Evolutionary conservation across 2,888 invertebrate genomes (phyloP).

Genomic region (Drosophila algonquin): DNA sequence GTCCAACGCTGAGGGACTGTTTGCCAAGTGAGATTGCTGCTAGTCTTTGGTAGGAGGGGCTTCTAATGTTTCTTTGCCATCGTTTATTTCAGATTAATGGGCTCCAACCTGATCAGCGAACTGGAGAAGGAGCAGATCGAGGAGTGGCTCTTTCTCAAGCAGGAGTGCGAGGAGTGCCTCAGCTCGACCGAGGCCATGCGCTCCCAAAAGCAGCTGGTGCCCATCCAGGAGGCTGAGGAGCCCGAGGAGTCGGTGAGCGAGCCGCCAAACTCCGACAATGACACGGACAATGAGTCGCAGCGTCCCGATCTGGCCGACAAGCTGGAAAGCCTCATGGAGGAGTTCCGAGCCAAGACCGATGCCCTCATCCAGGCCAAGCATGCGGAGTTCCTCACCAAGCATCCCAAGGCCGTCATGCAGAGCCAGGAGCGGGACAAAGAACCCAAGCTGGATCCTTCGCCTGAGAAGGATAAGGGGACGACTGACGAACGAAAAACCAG

Average conservation of each 20-base stretch:
- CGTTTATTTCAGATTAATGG: conserved; percentile 84
- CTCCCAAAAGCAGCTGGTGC: conserved; percentile 81
- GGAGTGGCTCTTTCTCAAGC: conserved; percentile 93
- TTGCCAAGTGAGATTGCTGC: conserved; percentile 85
- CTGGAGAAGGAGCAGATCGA: conserved; percentile 90
- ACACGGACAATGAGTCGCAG: conserved; percentile 85
- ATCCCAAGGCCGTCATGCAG: conserved; percentile 83
- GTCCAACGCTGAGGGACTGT: conserved; percentile 93
- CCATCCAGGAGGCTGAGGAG: conserved; percentile 86
- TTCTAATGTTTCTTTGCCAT: not conserved
- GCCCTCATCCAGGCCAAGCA: conserved; percentile 87
- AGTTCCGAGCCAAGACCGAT: conserved; percentile 89
- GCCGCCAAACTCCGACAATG: conserved; percentile 84
- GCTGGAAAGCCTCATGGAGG: conserved; percentile 89
- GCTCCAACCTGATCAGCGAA: conserved; percentile 88
- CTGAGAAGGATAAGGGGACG: conserved; percentile 37
- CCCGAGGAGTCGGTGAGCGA: conserved; percentile 87
- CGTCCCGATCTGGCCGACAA: conserved; percentile 89
- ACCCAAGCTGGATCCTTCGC: conserved; percentile 39
- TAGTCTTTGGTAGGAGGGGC: not conserved
- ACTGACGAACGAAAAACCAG: conserved; percentile 65
- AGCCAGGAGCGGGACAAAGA: conserved; percentile 81
- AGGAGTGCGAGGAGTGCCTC: conserved; percentile 93
- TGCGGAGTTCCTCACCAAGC: conserved; percentile 86
- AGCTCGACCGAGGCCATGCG: conserved; percentile 82